Conservation (phyloP, 1,140 invertebrate genomes). For the Vanessa tameamea region DNA sequence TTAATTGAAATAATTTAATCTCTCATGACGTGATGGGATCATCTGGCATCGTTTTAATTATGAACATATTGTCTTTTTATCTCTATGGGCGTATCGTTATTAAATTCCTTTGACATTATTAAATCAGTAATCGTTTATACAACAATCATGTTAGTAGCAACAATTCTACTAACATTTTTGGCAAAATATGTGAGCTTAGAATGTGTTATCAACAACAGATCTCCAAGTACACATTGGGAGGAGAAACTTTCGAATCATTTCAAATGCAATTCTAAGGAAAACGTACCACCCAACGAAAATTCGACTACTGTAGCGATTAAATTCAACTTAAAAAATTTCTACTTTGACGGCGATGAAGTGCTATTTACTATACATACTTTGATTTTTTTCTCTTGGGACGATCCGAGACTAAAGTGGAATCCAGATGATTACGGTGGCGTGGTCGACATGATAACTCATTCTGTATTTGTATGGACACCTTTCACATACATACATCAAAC, state of each 20-base stretch:
- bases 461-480: conserved; percentile 40
- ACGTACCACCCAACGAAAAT: conserved; percentile 19
- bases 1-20: too few species aligned
- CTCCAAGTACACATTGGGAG: not conserved
- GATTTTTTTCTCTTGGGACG: conserved; percentile 37
- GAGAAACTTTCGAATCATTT: not conserved
- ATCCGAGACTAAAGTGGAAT: conserved; percentile 43
- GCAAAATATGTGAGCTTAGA: not conserved
- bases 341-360: conserved; percentile 37
- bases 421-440: conserved; percentile 40
- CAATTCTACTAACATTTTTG: not conserved
- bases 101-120: not conserved
- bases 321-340: conserved; percentile 41
- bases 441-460: not conserved
- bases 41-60: not conserved
- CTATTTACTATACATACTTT: conserved; percentile 35
- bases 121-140: not conserved
- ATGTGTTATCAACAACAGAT: not conserved
- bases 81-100: not conserved
- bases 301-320: conserved; percentile 20
- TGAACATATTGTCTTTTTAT: not conserved
- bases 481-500: conserved; percentile 14
- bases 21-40: not conserved
- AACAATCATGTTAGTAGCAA: conserved; percentile 13
- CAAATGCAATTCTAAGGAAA: not conserved